A percentile compares a stretch with the other conserved stretches of the same genome.
These are phyloP conservation scores for Cotesia vestalis DNA, from an alignment of 1,140 invertebrate genomes.

Conservation along the genomic window DNA sequence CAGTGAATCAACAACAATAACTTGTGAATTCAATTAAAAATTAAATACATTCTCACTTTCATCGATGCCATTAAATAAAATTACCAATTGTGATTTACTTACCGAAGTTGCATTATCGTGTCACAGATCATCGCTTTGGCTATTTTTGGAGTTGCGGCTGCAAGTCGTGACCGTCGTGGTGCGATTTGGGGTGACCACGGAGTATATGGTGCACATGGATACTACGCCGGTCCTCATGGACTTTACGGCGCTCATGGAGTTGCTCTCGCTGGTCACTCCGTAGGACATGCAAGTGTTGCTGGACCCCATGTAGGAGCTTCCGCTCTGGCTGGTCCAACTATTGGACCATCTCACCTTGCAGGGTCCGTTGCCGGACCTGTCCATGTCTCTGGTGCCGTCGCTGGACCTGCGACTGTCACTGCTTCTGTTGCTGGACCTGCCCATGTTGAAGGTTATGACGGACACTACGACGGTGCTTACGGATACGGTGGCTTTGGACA, in stretches of 20 bases:
- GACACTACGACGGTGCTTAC: constrained; percentile 34
- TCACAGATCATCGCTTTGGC: constrained; percentile 45
- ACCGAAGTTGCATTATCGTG: constrained; percentile 5
- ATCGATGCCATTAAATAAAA: too few species aligned
- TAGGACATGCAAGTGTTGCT: constrained; percentile 51
- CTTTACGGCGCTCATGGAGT: constrained; percentile 55
- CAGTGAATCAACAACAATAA: constrained; percentile 31
- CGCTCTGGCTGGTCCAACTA: constrained; percentile 52
- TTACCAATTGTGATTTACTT: background rate
- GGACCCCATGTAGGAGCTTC: constrained; percentile 56
- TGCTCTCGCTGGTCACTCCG: constrained; percentile 53
- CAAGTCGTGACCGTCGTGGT: constrained; percentile 46
- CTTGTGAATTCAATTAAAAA: background rate
- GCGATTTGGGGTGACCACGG: constrained; percentile 44
- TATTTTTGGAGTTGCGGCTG: constrained; percentile 43
- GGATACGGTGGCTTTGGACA: constrained; percentile 44
- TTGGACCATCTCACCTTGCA: constrained; percentile 56
- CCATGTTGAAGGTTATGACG: constrained; percentile 56
- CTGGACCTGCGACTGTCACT: constrained; percentile 59
- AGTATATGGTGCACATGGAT: constrained; percentile 34
- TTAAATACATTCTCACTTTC: too few species aligned
- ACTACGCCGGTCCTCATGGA: constrained; percentile 43
- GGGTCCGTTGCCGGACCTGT: constrained; percentile 58
- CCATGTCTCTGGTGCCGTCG: constrained; percentile 60
- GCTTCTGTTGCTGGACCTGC: constrained; percentile 60